phyloP scores from a whole-genome alignment of 2,888 invertebrate species.

The Noctua comes region DNA sequence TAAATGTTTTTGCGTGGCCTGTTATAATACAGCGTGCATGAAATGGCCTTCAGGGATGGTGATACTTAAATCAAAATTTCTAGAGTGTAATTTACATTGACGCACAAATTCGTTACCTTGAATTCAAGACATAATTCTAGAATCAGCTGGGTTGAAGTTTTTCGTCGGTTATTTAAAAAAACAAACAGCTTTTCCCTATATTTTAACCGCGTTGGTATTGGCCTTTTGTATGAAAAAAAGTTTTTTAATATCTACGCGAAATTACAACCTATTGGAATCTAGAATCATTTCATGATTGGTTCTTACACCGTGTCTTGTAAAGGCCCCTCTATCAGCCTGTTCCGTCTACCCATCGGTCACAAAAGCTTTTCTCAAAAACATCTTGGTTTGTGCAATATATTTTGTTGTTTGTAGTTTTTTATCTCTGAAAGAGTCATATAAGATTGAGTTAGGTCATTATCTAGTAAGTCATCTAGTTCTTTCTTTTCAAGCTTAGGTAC shows the following conservation, averaged over 20 bases:
- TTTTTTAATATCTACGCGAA: neutral
- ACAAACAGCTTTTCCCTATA: neutral
- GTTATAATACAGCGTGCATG: neutral
- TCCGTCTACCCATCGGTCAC: neutral
- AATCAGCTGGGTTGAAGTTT: neutral
- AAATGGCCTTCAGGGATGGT: neutral
- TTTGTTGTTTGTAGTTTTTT: neutral
- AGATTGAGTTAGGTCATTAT: neutral
- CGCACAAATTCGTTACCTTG: neutral
- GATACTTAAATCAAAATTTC: neutral
- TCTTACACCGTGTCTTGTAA: neutral
- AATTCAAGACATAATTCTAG: neutral
- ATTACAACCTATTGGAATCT: neutral
- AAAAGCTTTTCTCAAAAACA: neutral
- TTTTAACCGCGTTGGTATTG: neutral
- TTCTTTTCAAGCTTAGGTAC: neutral
- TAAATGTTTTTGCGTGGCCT: constrained; percentile 1
- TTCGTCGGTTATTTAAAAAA: neutral
- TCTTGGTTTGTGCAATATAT: neutral
- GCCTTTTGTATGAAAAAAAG: neutral
- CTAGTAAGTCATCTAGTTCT: neutral
- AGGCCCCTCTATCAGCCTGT: neutral
- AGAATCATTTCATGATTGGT: neutral
- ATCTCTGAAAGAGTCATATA: neutral
- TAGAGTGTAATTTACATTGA: neutral